phyloP scores from a whole-genome alignment of 1,140 invertebrate species.

The Drosophila tristis region DNA sequence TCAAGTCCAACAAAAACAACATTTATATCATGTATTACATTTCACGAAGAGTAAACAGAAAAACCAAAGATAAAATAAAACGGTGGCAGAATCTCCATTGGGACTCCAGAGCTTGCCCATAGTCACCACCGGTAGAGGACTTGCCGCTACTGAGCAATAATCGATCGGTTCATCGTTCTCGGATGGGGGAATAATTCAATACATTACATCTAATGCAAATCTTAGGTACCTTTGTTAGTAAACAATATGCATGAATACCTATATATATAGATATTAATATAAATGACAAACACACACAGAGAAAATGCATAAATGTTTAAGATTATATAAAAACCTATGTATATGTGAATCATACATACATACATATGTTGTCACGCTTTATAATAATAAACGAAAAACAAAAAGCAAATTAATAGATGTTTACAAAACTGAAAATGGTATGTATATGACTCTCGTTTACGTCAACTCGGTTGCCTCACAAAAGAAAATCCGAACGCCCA shows the following conservation, averaged over 20 bases:
- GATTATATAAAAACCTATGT: conserved; percentile 46
- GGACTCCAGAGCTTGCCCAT: too few species aligned
- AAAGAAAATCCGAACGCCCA: conserved; percentile 16
- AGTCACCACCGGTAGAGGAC: too few species aligned
- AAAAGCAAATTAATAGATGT: conserved; percentile 40
- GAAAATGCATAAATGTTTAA: conserved; percentile 60
- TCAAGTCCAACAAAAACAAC: conserved; percentile 52
- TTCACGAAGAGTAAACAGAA: conserved; percentile 45
- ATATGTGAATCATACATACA: conserved; percentile 46
- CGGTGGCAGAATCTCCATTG: too few species aligned
- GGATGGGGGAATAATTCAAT: conserved; percentile 27
- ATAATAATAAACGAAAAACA: conserved; percentile 41
- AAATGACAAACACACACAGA: conserved; percentile 31
- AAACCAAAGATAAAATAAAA: conserved; percentile 25
- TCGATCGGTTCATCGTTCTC: conserved; percentile 1
- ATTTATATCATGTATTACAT: conserved; percentile 77
- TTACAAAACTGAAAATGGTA: conserved; percentile 54
- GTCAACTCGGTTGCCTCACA: conserved; percentile 3
- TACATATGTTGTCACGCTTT: conserved; percentile 56
- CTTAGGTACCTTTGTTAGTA: conserved; percentile 76
- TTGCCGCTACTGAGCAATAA: conserved; percentile 14
- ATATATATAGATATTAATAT: conserved; percentile 23
- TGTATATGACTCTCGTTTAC: conserved; percentile 40
- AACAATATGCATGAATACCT: conserved; percentile 64
- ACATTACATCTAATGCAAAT: conserved; percentile 69